Conservation (phyloP, 2,888 invertebrate species). For the Eledona agricola region DNA sequence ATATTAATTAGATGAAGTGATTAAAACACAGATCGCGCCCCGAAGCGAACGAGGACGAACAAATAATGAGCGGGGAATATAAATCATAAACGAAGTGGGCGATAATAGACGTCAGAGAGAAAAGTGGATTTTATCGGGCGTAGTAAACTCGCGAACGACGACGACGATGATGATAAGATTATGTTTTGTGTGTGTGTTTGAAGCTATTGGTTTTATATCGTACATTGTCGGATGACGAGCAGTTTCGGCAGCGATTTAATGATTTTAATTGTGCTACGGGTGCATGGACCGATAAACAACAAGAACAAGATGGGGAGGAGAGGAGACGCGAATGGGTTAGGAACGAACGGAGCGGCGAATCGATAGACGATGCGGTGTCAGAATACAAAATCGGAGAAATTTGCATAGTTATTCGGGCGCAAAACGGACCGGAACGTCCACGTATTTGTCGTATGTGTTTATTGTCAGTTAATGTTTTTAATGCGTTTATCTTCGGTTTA, state of each 20-base stretch:
- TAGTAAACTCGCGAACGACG: constrained; percentile 4
- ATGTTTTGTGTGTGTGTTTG: constrained; percentile 14
- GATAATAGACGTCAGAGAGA: constrained; percentile 3
- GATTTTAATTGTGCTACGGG: constrained; percentile 4
- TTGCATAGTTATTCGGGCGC: constrained; percentile 31
- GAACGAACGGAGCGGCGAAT: constrained; percentile 30
- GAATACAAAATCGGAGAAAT: constrained; percentile 26
- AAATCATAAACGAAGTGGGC: constrained; percentile 22
- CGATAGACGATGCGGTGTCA: constrained; percentile 27
- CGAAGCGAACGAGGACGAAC: neutral
- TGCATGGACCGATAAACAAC: constrained; percentile 29
- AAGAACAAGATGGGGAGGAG: constrained; percentile 31
- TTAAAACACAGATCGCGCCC: constrained; percentile 8
- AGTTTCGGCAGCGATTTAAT: neutral
- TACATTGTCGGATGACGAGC: constrained; percentile 4
- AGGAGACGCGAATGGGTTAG: constrained; percentile 30
- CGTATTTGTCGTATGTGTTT: constrained; percentile 15
- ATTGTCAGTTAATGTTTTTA: constrained; percentile 11
- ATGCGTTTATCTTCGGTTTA: constrained; percentile 2
- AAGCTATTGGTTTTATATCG: constrained; percentile 24
- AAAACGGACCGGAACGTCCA: constrained; percentile 24
- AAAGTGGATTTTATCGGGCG: constrained; percentile 14
- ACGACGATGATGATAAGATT: constrained; percentile 26
- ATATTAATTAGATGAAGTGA: constrained; percentile 21
- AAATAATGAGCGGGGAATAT: constrained; percentile 9